Base-by-base conservation (phyloP, 23 tunicate genomes). In the Corella eumyota region DNA sequence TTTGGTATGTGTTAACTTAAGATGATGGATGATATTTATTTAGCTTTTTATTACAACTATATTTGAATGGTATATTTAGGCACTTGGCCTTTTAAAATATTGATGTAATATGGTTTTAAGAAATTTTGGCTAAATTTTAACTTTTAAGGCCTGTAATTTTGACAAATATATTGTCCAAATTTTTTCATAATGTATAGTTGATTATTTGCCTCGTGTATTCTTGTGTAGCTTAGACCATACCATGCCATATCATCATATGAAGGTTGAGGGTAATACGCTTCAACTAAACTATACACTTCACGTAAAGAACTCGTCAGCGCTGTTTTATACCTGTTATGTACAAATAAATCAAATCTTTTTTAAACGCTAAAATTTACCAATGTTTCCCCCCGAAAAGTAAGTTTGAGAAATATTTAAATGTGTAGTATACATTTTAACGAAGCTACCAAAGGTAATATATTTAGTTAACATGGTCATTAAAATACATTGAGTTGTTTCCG, bases 221-320 rank as follows among this genome's bases (percentile, higher is more conserved):
- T 65, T 35, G 48, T 45, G 48, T 84, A 84, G 44, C 94, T 84
- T n/a, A 84, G 36, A 15, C 84, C 83, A 36, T 84, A 84, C 94
- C 94, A 84, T 2, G 61, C 83, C 94, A 84, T 84, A 62, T 84
- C 94, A 51, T 84, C 94, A 35, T 27, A 84, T 7, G 94, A 84
- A 1, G 94, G 94, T 34, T 75, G 83, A 26, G 94, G 94, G 27
- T 72, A 80, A 28, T 84, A 84, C 5, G 94, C 78, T 57, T 67
- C 94, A 5, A 84, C 61, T 53, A 84, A 68, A 33, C 72, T 62
- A 68, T 69, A 75, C 4, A 84, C 60, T 7, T 65, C 94, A 27
- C 94, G 64, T 15, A 75, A 17, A 17, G 83, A 75, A 6, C 71
- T 62, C 4, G 63, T 75, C 11, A 75, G 44, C 3, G 75, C 94